Base-by-base conservation (phyloP, 2,113 vertebrate genomes). In the Hypanus sabinus region DNA sequence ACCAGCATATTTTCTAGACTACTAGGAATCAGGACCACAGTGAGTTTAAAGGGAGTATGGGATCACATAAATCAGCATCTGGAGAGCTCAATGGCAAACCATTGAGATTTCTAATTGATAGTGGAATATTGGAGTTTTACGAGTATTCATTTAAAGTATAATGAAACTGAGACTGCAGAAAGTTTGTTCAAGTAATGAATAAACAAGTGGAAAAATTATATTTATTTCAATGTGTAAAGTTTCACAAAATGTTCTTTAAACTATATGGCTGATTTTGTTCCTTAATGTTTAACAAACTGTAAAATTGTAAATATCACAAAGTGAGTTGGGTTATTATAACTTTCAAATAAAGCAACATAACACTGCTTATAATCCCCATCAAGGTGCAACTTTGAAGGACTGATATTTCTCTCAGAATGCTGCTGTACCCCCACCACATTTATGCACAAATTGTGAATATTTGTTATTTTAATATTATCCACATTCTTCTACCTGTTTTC, bases 231-330 rank as follows among this genome's bases (percentile, higher is more conserved):
- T 46, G 46, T 3, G 98, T 98, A 97, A 97, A 96, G 95, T 96
- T 97, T 98, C 96, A 94, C 96, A 96, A 95, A 96, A 97, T 94
- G 0, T 95, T 96, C 94, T 68, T 70, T 55, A 60, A 70, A 38
- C 60, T 92, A 38, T 6, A 24, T 92, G 33, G 83, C 60, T 57
- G 60, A 55, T 88, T 83, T 83, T 95, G 94, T 95, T 94, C 92
- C 94, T 93, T 80, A 85, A 77, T 0, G 71, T 33, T 93, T 94
- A 94, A 93, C 94, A 36, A 57, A 46, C 94, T 94, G 94, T 81
- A 95, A 94, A 79, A 27, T 90, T 94, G 95, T 94, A 95, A 94
- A 94, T 94, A 95, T 94, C 94, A 95, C 94, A 38, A 38, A 36
- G 22, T 70, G 62, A 57, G 27, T 87, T 87, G 24, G 60, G 83